Conservation (phyloP, 2,113 vertebrate genomes). For the Ciconia maguari region DNA sequence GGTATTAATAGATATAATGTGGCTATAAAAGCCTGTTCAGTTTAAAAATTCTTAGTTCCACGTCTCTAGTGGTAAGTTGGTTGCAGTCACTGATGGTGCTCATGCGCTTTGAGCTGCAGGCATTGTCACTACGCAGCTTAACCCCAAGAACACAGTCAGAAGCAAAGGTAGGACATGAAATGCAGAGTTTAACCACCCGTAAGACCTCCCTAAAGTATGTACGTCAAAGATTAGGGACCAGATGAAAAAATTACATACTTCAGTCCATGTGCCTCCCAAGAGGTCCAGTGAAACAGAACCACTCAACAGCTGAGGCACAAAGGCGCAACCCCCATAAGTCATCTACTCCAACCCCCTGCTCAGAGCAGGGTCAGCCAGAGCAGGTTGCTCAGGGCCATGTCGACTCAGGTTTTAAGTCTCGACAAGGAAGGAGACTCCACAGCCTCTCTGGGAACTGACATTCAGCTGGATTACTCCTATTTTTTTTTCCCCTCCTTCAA, state of each 20-base stretch:
- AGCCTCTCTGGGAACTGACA: neutral
- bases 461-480: neutral
- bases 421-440: neutral
- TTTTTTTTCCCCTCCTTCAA: neutral
- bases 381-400: neutral
- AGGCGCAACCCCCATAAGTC: neutral
- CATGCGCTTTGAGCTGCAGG: accelerated
- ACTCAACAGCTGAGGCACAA: neutral
- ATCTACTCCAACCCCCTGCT: neutral
- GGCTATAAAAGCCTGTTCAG: neutral
- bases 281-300: neutral
- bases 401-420: neutral
- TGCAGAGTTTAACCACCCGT: neutral
- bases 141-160: neutral
- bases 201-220: neutral
- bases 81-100: neutral
- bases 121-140: neutral
- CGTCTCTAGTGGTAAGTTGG: neutral
- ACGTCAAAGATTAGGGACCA: neutral
- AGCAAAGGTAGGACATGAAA: neutral
- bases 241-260: neutral
- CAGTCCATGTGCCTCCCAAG: neutral
- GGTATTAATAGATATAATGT: neutral
- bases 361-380: neutral
- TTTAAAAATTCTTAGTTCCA: neutral